Evolutionary conservation across 2,888 invertebrate genomes (phyloP), one percentile per base, ranked within the genome.

Genomic region (Tetragnatha montana): DNA sequence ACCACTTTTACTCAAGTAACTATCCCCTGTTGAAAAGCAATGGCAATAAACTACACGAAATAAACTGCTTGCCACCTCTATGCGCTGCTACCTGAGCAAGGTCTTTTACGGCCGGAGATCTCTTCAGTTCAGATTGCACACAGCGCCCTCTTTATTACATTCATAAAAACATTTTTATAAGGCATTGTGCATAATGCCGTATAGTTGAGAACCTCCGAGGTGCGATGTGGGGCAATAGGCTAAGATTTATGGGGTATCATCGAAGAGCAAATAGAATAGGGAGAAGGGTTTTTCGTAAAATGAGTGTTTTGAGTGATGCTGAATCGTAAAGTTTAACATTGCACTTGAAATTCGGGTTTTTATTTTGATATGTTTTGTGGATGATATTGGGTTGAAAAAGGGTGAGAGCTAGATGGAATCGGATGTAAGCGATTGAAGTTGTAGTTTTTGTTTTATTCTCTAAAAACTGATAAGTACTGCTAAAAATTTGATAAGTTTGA

Each of bases 121-220:
- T 49, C 71, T 68, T 12, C 17, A 79, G 21, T 79, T 79, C 79
- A 85, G 78, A 79, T 85, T 85, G 76, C 70, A 71, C 50, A 68
- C 51, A 51, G 71, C 21, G 35, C 35, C 70, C 22, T 68, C 71
- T 85, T 85, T 85, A 85, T 85, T 85, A 35, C 79, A 71, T 85
- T 79, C 76, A 85, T 85, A 85, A 85, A 85, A 85, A 71, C 71
- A 81, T 71, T 81, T 81, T 71, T 70, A 70, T 60, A 81, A 21
- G 81, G 49, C 69, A 81, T 21, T 81, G 71, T 8, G 50, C 50
- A 21, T 81, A 50, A 81, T 81, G 81, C 70, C 49, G 70, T 12
- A 80, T 71, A 81, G 60, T 60, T 60, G 60, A 10, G 10, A 4
- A 71, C 19, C 8, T 71, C 69, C 70, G 12, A 70, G 70, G 70